phyloP scores from a whole-genome alignment of 2,888 invertebrate genomes.

The Zootermopsis nevadensis region DNA sequence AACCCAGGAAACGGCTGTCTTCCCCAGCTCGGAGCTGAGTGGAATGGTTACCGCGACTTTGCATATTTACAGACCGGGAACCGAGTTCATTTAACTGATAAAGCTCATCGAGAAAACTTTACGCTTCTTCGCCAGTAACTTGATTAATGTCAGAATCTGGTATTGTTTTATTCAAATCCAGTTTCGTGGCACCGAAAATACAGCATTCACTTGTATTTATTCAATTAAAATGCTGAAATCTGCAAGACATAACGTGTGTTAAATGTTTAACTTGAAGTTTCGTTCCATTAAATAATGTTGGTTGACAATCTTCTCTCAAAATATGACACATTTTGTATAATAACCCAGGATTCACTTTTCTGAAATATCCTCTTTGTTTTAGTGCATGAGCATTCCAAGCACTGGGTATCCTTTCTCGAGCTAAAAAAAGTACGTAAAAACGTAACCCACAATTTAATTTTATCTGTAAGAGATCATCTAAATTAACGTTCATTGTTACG shows the following conservation, averaged over 20 bases:
- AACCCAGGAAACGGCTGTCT: too few relatives aligned
- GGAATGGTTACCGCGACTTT: neutral
- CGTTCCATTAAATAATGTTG: neutral
- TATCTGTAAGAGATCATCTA: too few relatives aligned
- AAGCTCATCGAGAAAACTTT: slow-evolving; percentile 28
- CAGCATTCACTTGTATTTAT: neutral
- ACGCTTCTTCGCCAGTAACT: slow-evolving; percentile 24
- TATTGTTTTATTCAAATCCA: slow-evolving; percentile 27
- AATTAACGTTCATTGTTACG: too few relatives aligned
- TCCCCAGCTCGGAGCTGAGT: too few relatives aligned
- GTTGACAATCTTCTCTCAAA: neutral
- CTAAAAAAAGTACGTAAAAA: too few relatives aligned
- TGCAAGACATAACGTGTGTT: neutral
- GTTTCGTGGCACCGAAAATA: neutral
- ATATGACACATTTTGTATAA: too few relatives aligned
- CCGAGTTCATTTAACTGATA: slow-evolving; percentile 35
- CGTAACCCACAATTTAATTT: too few relatives aligned
- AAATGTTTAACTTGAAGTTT: neutral
- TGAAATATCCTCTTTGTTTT: too few relatives aligned
- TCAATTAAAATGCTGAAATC: neutral
- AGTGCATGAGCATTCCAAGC: too few relatives aligned
- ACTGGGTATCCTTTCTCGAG: too few relatives aligned
- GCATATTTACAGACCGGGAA: slow-evolving; percentile 16
- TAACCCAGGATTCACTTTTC: too few relatives aligned
- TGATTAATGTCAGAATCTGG: slow-evolving; percentile 24